Evolutionary conservation across 2,113 vertebrate genomes (phyloP), one percentile per base, ranked within the genome.

Genomic region (Ophiodon elongatus): DNA sequence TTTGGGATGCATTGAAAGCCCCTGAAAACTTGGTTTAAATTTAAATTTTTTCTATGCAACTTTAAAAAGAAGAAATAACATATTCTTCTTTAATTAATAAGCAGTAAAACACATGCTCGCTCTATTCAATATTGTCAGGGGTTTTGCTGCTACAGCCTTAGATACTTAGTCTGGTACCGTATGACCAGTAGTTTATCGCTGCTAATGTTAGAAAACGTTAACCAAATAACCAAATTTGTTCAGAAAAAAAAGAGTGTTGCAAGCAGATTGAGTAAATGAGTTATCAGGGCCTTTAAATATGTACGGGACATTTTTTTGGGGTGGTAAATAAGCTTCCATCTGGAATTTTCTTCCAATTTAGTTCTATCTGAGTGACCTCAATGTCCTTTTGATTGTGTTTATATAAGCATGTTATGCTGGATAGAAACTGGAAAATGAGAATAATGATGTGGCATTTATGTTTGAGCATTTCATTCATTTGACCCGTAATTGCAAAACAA

Each of bases 401-500:
- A 21, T 68, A 57, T 76, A 64, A 41, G n/a, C 41, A 66, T 73
- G 72, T 39, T 59, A n/a, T 74, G 25, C 3, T 73, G 11, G 35
- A 54, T 47, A 25, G 71, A 83, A 84, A 57, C 25, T 74, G 27
- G 71, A 77, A 79, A 79, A 86, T 47, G 41, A 83, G 52, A 90
- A 77, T 82, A 88, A 88, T 80, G 62, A 87, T 54, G 54, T 14
- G 9, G 73, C 65, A 19, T 84, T 73, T 67, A 57, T 64, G 45
- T 69, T 73, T 50, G 39, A 82, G 69, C 80, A 83, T 87, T 83
- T 80, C 66, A 71, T 85, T 86, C 45, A 71, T 90, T 87, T 88
- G 76, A 85, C 76, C 71, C 21, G 0, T 84, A 91, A 83, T 89
- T 85, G 83, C 66, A 84, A 80, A 86, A 88, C 82, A 84, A 80